Evolutionary conservation across 2,888 invertebrate genomes (phyloP).

Genomic region (Epinotia ramella): DNA sequence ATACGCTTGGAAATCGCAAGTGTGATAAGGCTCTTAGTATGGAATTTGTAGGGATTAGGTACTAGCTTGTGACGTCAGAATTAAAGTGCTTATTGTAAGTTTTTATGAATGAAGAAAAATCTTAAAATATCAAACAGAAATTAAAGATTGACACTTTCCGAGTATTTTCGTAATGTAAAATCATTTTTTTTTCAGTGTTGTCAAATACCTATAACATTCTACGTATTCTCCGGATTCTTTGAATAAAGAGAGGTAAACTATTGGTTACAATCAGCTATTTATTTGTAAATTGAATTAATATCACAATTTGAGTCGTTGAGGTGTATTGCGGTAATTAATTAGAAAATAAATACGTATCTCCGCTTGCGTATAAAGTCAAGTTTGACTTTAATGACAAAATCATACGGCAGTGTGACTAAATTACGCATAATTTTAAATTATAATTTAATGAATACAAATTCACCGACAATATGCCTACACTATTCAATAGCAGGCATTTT

Average conservation of each 20-base stretch:
- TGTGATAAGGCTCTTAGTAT: no score
- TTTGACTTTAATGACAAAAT: conserved; percentile 1
- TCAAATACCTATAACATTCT: no score
- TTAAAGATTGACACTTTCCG: no score
- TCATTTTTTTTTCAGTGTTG: no score
- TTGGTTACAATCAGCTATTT: background rate
- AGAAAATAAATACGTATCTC: background rate
- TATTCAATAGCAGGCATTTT: conserved; percentile 16
- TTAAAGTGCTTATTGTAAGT: no score
- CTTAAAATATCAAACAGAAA: no score
- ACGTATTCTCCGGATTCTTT: background rate
- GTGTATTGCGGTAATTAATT: background rate
- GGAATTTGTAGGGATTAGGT: no score
- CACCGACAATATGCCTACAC: background rate
- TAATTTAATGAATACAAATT: background rate
- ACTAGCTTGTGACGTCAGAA: no score
- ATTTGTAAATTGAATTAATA: background rate
- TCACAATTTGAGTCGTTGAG: background rate
- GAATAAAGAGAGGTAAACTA: background rate
- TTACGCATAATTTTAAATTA: background rate
- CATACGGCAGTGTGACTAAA: background rate
- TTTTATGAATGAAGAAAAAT: no score
- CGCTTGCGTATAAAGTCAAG: background rate
- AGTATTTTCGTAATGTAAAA: no score
- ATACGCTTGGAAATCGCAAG: no score